Percentiles rank a stretch among this genome's conserved stretches.
Evolutionary conservation across 2,888 invertebrate genomes (phyloP).

Genomic region (Operophtera brumata): DNA sequence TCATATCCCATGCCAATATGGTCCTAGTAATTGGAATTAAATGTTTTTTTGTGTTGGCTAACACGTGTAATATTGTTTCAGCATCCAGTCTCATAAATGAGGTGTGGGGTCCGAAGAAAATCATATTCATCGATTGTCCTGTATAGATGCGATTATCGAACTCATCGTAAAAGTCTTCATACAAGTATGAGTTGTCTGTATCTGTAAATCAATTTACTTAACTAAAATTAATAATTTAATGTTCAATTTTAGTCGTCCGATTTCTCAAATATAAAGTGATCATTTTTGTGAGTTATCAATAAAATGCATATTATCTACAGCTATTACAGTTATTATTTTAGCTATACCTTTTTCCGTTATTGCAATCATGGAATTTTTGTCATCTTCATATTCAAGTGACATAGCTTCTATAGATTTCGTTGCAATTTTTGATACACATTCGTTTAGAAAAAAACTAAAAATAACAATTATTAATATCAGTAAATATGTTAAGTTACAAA

Average conservation of each 20-base stretch:
- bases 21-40: slow-evolving; percentile 61
- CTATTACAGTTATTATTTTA: not conserved
- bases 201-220: slow-evolving; percentile 2
- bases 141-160: slow-evolving; percentile 54
- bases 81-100: slow-evolving; percentile 67
- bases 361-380: slow-evolving; percentile 70
- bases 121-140: slow-evolving; percentile 67
- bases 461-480: not conserved
- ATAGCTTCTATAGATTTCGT: slow-evolving; percentile 61
- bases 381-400: slow-evolving; percentile 61
- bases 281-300: not conserved
- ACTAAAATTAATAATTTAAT: too few species aligned
- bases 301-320: too few species aligned
- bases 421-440: slow-evolving; percentile 20
- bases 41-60: slow-evolving; percentile 56
- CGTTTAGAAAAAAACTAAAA: slow-evolving; percentile 11
- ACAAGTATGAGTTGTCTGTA: slow-evolving; percentile 44
- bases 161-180: slow-evolving; percentile 70
- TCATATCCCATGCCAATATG: slow-evolving; percentile 68
- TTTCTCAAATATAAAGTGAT: not conserved
- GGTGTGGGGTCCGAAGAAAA: slow-evolving; percentile 65
- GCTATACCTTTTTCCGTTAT: slow-evolving; percentile 54
- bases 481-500: not conserved
- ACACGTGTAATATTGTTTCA: slow-evolving; percentile 64
- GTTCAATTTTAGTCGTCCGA: not conserved